Conservation (phyloP, 2,113 vertebrate genomes). For the Malurus melanocephalus region DNA sequence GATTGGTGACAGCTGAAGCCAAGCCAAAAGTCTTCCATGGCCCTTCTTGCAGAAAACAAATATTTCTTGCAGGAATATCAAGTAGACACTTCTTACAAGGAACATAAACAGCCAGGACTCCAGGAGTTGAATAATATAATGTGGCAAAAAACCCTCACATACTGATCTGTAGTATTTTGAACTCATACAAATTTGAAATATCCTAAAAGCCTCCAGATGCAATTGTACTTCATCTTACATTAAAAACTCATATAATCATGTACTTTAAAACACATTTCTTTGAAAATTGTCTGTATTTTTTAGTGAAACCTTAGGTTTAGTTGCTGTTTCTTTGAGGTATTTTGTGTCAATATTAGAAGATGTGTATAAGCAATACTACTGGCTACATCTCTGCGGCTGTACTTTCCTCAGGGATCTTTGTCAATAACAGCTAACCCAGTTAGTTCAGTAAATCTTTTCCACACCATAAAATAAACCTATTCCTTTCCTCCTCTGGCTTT, state of each 20-base stretch:
- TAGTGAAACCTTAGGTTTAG: not conserved
- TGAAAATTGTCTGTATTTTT: not conserved
- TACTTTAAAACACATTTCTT: not conserved
- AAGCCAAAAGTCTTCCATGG: not conserved
- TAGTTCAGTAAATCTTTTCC: not conserved
- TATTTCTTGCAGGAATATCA: not conserved
- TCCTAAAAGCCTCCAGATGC: not conserved
- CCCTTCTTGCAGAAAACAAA: not conserved
- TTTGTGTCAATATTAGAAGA: not conserved
- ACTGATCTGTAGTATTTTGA: not conserved
- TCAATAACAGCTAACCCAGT: not conserved
- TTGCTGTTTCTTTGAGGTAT: not conserved
- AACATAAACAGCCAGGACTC: not conserved
- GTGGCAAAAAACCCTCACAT: accelerated
- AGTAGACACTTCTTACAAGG: not conserved
- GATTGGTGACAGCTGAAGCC: not conserved
- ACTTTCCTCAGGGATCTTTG: not conserved
- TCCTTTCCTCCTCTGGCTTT: not conserved
- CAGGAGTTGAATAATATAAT: not conserved
- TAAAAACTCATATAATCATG: not conserved
- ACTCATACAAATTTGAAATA: not conserved
- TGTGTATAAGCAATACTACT: not conserved
- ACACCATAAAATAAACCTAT: not conserved
- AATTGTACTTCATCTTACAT: not conserved
- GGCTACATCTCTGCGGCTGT: not conserved